Conservation (phyloP, 2,113 vertebrate species). For the Zosterops borbonicus region DNA sequence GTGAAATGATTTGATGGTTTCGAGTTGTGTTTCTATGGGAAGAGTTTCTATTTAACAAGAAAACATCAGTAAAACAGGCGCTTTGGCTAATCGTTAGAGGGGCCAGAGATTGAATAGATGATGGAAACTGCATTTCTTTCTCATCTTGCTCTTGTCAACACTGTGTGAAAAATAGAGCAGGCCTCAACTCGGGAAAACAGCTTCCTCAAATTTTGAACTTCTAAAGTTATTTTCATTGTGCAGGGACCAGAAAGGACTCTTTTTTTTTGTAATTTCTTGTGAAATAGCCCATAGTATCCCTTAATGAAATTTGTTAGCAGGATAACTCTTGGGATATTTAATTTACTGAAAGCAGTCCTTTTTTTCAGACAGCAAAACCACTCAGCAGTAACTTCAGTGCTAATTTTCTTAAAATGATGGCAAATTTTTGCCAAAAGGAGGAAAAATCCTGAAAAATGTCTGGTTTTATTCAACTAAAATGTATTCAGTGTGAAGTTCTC, state of each 20-base stretch:
- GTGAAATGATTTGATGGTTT: conserved; percentile 30
- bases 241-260: neutral
- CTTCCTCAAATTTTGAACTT: conserved; percentile 6
- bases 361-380: neutral
- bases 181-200: neutral
- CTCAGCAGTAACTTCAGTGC: neutral
- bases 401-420: neutral
- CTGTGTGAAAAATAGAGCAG: conserved; percentile 14
- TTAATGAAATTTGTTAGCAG: neutral
- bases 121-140: conserved; percentile 39
- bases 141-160: conserved; percentile 46
- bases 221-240: conserved; percentile 27
- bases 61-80: neutral
- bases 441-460: neutral
- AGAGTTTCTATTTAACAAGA: conserved; percentile 4
- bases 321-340: neutral
- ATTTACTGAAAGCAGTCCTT: neutral
- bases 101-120: conserved; percentile 1
- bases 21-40: neutral
- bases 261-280: neutral
- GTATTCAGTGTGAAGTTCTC: neutral
- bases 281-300: neutral
- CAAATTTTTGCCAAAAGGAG: neutral
- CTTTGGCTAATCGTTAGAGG: neutral
- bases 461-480: neutral